Base-by-base conservation (phyloP, 2,888 invertebrate genomes). In the Microplitis manilae region DNA sequence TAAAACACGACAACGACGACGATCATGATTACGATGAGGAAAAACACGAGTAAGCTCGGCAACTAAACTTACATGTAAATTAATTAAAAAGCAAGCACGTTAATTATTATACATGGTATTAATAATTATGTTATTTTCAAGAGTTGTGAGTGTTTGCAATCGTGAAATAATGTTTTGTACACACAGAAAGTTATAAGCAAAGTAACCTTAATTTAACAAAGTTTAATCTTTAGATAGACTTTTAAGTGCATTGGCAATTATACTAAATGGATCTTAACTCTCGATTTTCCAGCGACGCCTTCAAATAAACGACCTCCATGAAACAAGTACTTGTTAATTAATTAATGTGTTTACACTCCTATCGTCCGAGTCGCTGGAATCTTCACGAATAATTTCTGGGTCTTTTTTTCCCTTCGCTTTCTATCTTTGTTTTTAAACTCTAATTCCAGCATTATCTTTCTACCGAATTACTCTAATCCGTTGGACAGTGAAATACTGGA, bases 331-430 rank as follows among this genome's bases (percentile, higher is more conserved):
- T 75, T 77, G 80, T 82, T 83, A 84, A 83, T 84, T 84, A 84
- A 84, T 84, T 82, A 82, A 84, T 84, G 83, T 84, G 83, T 83
- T 83, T 83, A 83, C 82, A 79, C 76, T 74, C 60, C 39, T 71
- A 67, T 74, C 71, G 77, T 72, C 70, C 74, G 65, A 68, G 73
- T n/a, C 69, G 67, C 9, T 73, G 69, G 76, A 79, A 78, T 77
- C 75, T 77, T 78, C 76, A 77, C 20, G 40, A 73, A 67, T 61
- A 69, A 73, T 17, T 50, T 70, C 38, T 68, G 8, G 68, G 13
- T 38, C 68, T 65, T 30, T 8, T 75, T 72, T n/a, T 41, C 73
- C 68, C 67, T 73, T 62, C 64, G 30, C 50, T 6, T 60, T 8
- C 59, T 65, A 13, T 69, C 61, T 72, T 64, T 61, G 30, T 68